Conservation (phyloP, 1,140 invertebrate species). For the Hesperophylax magnus region DNA sequence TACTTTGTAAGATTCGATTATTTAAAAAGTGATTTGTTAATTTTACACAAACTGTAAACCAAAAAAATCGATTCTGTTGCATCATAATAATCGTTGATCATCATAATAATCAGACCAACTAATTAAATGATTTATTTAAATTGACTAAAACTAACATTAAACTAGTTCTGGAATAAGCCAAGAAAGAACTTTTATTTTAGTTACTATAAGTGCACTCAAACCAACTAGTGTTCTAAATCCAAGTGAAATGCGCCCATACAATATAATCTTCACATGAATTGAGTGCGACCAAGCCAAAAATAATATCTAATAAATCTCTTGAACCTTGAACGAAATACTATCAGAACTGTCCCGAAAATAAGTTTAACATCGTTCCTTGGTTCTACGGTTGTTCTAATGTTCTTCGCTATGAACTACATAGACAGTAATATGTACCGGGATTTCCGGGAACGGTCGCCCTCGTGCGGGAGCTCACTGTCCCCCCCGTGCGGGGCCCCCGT, state of each 20-base stretch:
- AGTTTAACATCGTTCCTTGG: neutral
- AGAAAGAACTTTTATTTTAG: too few relatives aligned
- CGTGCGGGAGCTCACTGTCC: constrained; percentile 56
- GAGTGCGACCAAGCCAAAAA: neutral
- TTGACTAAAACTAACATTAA: too few relatives aligned
- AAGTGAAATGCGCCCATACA: neutral
- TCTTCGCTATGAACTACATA: constrained; percentile 37
- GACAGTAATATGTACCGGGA: constrained; percentile 43
- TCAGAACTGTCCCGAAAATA: neutral
- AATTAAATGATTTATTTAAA: neutral
- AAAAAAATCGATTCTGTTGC: neutral
- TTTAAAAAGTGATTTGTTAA: neutral
- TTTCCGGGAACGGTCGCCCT: constrained; percentile 45
- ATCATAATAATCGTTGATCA: neutral
- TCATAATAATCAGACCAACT: neutral
- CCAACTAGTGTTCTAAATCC: neutral
- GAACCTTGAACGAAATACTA: neutral
- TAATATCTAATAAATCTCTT: neutral
- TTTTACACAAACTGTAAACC: neutral
- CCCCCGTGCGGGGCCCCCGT: constrained; percentile 59
- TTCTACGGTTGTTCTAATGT: neutral
- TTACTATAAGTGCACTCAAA: too few relatives aligned
- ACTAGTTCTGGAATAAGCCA: too few relatives aligned
- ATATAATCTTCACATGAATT: neutral
- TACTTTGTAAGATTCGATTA: too few relatives aligned